Base-by-base conservation (phyloP, 2,797 vertebrate genomes). In the Enteromius treurensis region DNA sequence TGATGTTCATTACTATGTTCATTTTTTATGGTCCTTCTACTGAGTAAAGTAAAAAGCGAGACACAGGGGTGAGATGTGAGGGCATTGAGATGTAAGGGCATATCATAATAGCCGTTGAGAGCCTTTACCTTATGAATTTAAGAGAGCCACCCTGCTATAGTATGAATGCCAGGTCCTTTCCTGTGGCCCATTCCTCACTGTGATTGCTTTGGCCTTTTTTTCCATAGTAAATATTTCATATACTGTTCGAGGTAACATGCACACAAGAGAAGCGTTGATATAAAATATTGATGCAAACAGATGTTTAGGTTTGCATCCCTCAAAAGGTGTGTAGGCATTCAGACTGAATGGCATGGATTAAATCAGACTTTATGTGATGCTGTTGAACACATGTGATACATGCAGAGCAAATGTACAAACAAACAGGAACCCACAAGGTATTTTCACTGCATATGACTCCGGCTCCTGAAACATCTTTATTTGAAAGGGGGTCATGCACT, bases 221-320 rank as follows among this genome's bases (percentile, higher is more conserved):
- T 84, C 88, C 85, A 88, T 84, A 47, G 37, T 88, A 83, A 90
- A 91, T 88, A 86, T 92, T 91, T 88, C 55, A 89, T 83, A 74
- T 82, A 74, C 81, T 80, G 51, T 89, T 89, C 83, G 86, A 88
- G 89, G 81, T 86, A 76, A 71, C 70, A 77, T 85, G 80, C 90
- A 89, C 90, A 88, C 68, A 82, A 89, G 88, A 86, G 89, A 79
- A 79, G 85, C 89, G 81, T 89, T 88, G 77, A 87, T 78, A 92
- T 93, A 84, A 93, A 93, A 94, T 81, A 94, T 93, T 84, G 64
- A 95, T 91, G 80, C 76, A 15, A 79, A 89, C 93, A 94, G 92
- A 94, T 94, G 93, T 93, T 90, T 90, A 81, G 84, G 90, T 90
- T 89, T 90, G 89, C 88, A 88, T 91, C 88, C 84, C 70, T 81